Conservation (phyloP, 2,888 invertebrate species). For the Timema cristinae region DNA sequence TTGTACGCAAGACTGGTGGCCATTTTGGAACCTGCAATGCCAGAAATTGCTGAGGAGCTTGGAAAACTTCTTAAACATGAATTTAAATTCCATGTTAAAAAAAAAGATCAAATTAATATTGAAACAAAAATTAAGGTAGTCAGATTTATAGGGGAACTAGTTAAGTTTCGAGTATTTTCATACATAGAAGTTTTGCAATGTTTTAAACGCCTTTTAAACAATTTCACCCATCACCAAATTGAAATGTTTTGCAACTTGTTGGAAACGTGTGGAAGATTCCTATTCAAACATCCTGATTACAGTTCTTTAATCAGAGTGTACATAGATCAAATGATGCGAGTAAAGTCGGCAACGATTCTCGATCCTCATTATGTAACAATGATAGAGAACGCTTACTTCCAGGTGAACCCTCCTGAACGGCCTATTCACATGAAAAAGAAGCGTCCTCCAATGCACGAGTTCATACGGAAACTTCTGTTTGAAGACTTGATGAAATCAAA, state of each 20-base stretch:
- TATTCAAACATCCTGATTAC: slow-evolving; percentile 87
- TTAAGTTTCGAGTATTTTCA: slow-evolving; percentile 89
- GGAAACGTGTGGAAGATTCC: slow-evolving; percentile 88
- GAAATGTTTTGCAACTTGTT: slow-evolving; percentile 97
- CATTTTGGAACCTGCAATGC: slow-evolving; percentile 84
- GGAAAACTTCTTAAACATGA: slow-evolving; percentile 86
- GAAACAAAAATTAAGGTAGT: slow-evolving; percentile 82
- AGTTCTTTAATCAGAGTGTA: slow-evolving; percentile 91
- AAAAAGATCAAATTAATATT: slow-evolving; percentile 66
- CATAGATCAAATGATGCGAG: slow-evolving; percentile 94
- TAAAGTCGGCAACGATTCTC: slow-evolving; percentile 76
- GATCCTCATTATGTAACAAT: slow-evolving; percentile 89
- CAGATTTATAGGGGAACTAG: slow-evolving; percentile 91
- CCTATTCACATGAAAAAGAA: slow-evolving; percentile 51
- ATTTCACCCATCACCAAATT: slow-evolving; percentile 90
- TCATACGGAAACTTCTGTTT: slow-evolving; percentile 74
- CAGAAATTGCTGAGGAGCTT: slow-evolving; percentile 83
- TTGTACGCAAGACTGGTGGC: slow-evolving; percentile 93
- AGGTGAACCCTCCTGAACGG: slow-evolving; percentile 86
- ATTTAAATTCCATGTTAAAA: slow-evolving; percentile 89
- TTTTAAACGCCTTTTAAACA: slow-evolving; percentile 83
- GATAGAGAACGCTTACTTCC: slow-evolving; percentile 95
- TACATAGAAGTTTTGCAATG: slow-evolving; percentile 91
- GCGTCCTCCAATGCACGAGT: slow-evolving; percentile 81
- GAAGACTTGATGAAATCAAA: slow-evolving; percentile 72